Evolutionary conservation across 2,888 invertebrate genomes (phyloP), one percentile per base, ranked within the genome.

Genomic region (Taenaris catops): DNA sequence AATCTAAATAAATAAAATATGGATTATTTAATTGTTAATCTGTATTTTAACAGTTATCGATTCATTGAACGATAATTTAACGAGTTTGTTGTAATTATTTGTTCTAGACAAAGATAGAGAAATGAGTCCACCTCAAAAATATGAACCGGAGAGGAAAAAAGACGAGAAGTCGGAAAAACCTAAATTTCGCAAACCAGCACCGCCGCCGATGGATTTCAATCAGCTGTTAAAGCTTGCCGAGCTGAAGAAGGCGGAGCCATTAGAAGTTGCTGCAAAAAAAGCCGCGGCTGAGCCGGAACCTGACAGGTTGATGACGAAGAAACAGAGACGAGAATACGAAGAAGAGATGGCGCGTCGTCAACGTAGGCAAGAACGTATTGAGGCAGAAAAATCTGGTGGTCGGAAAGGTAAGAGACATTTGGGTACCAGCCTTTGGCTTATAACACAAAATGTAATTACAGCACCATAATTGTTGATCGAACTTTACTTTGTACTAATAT

Each of bases 211-310:
- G 67, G 93, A 94, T 67, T 96, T 95, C 61, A 88, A 90, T 52
- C 91, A 94, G 37, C 66, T 97, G 9, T 67, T 97, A 1, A 94
- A 95, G 71, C 75, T 96, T 3, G 96, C 96, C 0, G 94, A 93
- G 51, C 91, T 94, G 58, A 96, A 96, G 61, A 95, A 95, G 48
- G 89, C 90, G 63, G 94, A 95, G 61, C 96, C 96, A 0, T 65
- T 95, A 1, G 87, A 91, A 12, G 56, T 63, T 3, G 63, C 43
- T 3, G 51, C 63, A 3, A 76, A 76, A 44, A 59, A 78, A 34
- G 49, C 38, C 4, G 46, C 53, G 0, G 65, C 91, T 38, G 87
- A 89, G 42, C 79, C 87, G 8, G 91, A 91, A 40, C 87, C 89
- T 0, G 94, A 94, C 48, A 87, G 94, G 23, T 84, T 91, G 5